A percentile compares a stretch with the other conserved stretches of the same genome.
Evolutionary conservation across 2,888 invertebrate genomes (phyloP).

Genomic region (Caenorhabditis becei): DNA sequence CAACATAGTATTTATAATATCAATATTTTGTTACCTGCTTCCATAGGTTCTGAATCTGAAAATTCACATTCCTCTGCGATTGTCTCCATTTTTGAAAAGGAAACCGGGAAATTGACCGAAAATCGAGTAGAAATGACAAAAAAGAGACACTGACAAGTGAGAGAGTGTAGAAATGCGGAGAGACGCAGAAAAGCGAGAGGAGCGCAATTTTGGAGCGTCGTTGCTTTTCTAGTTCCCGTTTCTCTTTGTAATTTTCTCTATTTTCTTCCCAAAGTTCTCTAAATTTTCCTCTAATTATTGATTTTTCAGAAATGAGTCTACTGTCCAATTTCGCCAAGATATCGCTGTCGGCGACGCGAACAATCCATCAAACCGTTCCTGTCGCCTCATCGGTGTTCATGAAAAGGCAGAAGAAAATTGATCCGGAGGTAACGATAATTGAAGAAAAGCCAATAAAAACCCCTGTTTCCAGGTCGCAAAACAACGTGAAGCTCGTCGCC

Average conservation of each 20-base stretch:
- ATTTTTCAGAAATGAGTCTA: slow-evolving; percentile 46
- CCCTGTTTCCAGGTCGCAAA: slow-evolving; percentile 85
- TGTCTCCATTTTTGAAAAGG: slow-evolving; percentile 26
- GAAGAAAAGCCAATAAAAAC: neutral
- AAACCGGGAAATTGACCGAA: no score
- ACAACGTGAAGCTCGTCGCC: slow-evolving; percentile 89
- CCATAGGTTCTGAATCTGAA: neutral
- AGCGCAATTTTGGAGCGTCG: slow-evolving; percentile 25
- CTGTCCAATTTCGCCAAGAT: slow-evolving; percentile 42
- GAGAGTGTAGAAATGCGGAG: neutral
- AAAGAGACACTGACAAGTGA: neutral
- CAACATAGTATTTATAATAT: no score
- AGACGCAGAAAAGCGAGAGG: neutral
- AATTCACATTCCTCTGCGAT: slow-evolving; percentile 14
- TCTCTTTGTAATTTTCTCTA: neutral
- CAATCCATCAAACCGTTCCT: slow-evolving; percentile 53
- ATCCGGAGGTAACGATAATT: slow-evolving; percentile 74
- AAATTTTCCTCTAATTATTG: neutral
- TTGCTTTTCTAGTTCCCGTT: neutral
- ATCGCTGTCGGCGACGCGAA: slow-evolving; percentile 25
- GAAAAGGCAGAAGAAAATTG: slow-evolving; percentile 79
- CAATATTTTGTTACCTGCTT: no score
- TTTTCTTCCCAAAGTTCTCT: neutral
- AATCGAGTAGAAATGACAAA: slow-evolving; percentile 1
- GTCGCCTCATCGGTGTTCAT: slow-evolving; percentile 73